Evolutionary conservation across 2,113 vertebrate genomes (phyloP), one percentile per base, ranked within the genome.

Genomic region (Burhinus oedicnemus): DNA sequence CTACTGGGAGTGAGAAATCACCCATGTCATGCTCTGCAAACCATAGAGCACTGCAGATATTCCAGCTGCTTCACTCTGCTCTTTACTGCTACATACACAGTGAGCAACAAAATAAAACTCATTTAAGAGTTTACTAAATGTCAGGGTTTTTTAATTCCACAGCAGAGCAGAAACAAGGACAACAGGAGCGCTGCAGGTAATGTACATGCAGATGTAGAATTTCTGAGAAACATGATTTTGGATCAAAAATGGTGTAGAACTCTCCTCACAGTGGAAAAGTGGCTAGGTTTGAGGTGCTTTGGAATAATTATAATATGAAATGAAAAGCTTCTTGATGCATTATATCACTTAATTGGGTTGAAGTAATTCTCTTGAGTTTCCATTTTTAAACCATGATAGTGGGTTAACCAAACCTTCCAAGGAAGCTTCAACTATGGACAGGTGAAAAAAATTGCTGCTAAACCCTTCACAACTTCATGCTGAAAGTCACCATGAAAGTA

Each of bases 41-140:
- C 66, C 4, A 1, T 65, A 51, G 88, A 82, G 57, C 92, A 42
- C 88, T 84, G 61, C 93, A 93, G 77, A 26, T 54, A 5, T 12
- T 71, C 79, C 95, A 93, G 94, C 91, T 96, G 92, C 68, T 85
- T 71, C 87, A 34, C 34, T 66, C 79, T 81, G 78, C 78, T 62
- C 83, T 47, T 74, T 34, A 60, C 14, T 40, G 72, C 86, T 62
- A 49, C 15, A 29, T 7, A 60, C 19, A 70, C 44, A 83, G 52
- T 8, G 27, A 90, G 86, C 76, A 72, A 29, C 72, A 77, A 91
- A 69, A 42, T 29, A 68, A 79, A 95, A 94, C 54, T 79, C 80
- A 87, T 85, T 69, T 27, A 5, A 19, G 70, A 68, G 86, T 62
- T 97, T 80, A 85, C 57, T 85, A 72, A 76, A 71, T 29, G 45